Evolutionary conservation across 2,797 vertebrate genomes (phyloP), one percentile per base, ranked within the genome.

Genomic region (Capromys pilorides): DNA sequence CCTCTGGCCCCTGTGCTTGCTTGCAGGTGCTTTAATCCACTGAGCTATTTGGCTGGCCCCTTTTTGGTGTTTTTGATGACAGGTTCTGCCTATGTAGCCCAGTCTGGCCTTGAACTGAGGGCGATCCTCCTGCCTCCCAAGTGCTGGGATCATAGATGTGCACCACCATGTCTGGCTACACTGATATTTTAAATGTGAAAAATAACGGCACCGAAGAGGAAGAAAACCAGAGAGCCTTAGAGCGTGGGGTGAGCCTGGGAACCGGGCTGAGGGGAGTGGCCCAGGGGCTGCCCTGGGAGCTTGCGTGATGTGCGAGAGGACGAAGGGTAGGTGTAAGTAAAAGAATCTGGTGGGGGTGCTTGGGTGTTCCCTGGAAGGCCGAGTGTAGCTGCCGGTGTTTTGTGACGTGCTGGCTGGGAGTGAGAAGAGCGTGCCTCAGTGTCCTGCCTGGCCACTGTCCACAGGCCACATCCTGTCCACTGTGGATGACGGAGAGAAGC

Each of bases 401-500:
- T 36, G 36, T 86, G 45, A 13, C 59, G 71, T 12, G 31, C 78
- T 83, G 88, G 86, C 86, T 36, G 69, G 19, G 81, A 36, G 51
- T 54, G 59, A 81, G 64, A 51, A 33, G 88, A 18, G 24, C 0
- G 1, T 62, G 28, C 62, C 41, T 88, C 86, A 79, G 82, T 57
- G 36, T 59, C 54, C 33, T 79, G 36, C 33, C 24, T 94, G 92
- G 92, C 92, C 69, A 41, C 0, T 51, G 61, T 92, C 93, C 86
- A 41, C 1, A 31, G 91, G 26, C 64, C 49, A 91, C 92, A 88
- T 96, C 82, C 92, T 94, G 92, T 62, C 67, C 61, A 24, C 54
- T 64, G 75, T 13, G 41, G 45, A 49, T 90, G 82, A 86, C 93
- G 92, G 90, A 31, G 36, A 91, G 88, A 71, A 86, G 94, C 95